phyloP scores from a whole-genome alignment of 2,888 invertebrate species.

The Drosophila nr. medialis region DNA sequence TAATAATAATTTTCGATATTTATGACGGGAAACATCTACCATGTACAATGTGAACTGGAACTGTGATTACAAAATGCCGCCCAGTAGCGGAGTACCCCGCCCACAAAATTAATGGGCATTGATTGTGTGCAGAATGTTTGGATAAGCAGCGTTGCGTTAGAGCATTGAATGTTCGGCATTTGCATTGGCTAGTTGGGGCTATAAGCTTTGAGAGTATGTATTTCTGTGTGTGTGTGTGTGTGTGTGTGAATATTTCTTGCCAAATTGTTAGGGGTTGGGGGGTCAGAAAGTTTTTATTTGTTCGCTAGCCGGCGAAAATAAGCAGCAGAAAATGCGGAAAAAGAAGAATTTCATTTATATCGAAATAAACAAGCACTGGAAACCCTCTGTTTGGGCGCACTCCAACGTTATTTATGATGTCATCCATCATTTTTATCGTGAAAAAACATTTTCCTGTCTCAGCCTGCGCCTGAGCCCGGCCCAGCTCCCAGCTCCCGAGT shows the following conservation, averaged over 20 bases:
- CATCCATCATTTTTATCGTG: conserved; percentile 86
- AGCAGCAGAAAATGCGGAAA: conserved; percentile 55
- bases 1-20: conserved; percentile 79
- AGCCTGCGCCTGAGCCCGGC: conserved; percentile 71
- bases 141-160: conserved; percentile 50
- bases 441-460: conserved; percentile 84
- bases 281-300: conserved; percentile 60
- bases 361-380: conserved; percentile 85
- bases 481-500: conserved; percentile 24
- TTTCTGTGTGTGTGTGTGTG: neutral
- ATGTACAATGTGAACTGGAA: conserved; percentile 66
- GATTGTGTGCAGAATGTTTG: conserved; percentile 50
- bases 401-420: conserved; percentile 85
- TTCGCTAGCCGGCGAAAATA: conserved; percentile 64
- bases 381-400: conserved; percentile 84
- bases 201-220: conserved; percentile 6
- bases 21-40: conserved; percentile 74
- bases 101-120: conserved; percentile 50
- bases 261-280: conserved; percentile 51
- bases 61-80: conserved; percentile 71
- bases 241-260: conserved; percentile 47
- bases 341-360: conserved; percentile 82
- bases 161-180: conserved; percentile 71
- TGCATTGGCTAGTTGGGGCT: conserved; percentile 52
- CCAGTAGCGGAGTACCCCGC: conserved; percentile 25